phyloP scores from a whole-genome alignment of 2,113 vertebrate genomes.

The Macrotus californicus region DNA sequence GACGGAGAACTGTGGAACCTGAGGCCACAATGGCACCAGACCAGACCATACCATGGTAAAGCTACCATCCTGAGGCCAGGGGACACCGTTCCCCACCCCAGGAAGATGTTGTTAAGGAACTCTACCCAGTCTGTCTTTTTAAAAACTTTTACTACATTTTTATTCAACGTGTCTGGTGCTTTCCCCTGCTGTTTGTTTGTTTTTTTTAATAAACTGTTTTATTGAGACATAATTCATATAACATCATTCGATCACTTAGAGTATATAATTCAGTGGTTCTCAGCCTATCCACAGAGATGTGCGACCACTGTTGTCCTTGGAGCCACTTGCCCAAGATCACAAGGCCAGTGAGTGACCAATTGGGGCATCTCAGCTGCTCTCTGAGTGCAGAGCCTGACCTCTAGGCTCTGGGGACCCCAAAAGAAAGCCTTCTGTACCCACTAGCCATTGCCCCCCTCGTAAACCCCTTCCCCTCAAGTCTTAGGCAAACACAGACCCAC shows the following conservation, averaged over 20 bases:
- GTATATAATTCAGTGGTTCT: background rate
- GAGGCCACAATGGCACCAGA: background rate
- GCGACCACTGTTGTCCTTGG: too few relatives aligned
- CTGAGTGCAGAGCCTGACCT: too few relatives aligned
- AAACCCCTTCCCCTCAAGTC: rapidly evolving
- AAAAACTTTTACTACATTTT: background rate
- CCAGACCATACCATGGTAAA: too few relatives aligned
- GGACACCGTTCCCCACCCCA: rapidly evolving
- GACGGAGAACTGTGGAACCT: background rate
- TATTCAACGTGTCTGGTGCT: background rate
- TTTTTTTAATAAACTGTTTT: background rate
- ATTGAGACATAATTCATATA: background rate
- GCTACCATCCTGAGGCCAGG: background rate
- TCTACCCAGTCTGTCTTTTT: rapidly evolving
- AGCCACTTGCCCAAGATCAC: too few relatives aligned
- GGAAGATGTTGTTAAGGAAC: background rate
- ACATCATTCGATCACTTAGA: background rate
- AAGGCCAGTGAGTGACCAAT: too few relatives aligned
- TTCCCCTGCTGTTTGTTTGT: rapidly evolving
- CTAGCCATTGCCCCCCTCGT: background rate
- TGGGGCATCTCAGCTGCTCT: too few relatives aligned
- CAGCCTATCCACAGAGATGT: background rate
- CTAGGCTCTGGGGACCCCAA: too few relatives aligned
- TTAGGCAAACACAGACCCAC: background rate
- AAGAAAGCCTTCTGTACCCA: background rate